A percentile compares a stretch with the other conserved stretches of the same genome.
Conservation (phyloP, 2,113 vertebrate species). For the Lophotis ruficrista region DNA sequence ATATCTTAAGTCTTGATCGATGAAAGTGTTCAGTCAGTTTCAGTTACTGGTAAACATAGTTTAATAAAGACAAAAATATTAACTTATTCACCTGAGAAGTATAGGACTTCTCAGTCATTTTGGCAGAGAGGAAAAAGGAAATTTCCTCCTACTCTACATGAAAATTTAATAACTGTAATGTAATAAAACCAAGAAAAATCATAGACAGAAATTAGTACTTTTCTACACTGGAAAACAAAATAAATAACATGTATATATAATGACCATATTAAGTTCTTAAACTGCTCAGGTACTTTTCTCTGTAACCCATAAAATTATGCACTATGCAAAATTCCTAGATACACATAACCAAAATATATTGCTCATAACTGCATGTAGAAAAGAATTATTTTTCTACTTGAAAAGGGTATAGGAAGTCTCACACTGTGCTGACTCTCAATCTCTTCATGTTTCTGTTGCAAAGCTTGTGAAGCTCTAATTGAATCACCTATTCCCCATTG, state of each 20-base stretch:
- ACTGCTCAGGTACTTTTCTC: neutral
- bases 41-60: neutral
- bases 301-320: neutral
- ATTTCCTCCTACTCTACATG: neutral
- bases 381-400: neutral
- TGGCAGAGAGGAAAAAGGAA: neutral
- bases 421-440: conserved; percentile 99
- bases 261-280: neutral
- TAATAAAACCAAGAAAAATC: neutral
- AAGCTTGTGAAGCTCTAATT: conserved; percentile 91
- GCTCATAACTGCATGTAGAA: neutral
- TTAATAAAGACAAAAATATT: neutral
- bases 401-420: conserved; percentile 67
- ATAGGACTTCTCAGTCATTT: neutral
- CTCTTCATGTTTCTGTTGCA: conserved; percentile 98
- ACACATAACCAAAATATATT: neutral
- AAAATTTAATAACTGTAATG: neutral
- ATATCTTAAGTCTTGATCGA: neutral
- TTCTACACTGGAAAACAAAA: neutral
- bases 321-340: neutral
- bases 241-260: neutral
- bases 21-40: neutral
- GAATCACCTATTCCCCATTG: conserved; percentile 98
- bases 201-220: neutral
- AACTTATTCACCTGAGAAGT: neutral